A percentile compares a stretch with the other conserved stretches of the same genome.
Evolutionary conservation across 1,140 invertebrate genomes (phyloP).

Genomic region (Philotrypesis tridentata): DNA sequence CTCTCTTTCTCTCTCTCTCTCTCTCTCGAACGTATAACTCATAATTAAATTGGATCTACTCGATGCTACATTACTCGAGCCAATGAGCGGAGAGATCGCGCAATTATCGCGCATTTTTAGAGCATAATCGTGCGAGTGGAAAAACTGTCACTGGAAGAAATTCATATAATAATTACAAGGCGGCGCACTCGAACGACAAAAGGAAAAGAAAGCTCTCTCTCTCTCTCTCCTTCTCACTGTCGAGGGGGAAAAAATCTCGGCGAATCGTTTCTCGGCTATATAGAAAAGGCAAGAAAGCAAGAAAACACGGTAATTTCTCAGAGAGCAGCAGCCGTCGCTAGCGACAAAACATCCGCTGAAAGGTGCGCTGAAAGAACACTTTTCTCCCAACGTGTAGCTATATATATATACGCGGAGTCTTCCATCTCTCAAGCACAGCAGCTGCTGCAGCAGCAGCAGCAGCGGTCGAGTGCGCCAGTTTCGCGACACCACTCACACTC

Average conservation of each 20-base stretch:
- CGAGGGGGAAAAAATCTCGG: neutral
- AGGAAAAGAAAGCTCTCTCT: neutral
- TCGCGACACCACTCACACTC: constrained; percentile 5
- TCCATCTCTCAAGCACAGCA: neutral
- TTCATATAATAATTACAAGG: neutral
- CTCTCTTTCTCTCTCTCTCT: too few relatives aligned
- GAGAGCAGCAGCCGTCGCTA: neutral
- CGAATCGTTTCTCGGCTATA: neutral
- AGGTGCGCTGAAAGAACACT: neutral
- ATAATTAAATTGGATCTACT: neutral
- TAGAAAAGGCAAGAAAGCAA: neutral
- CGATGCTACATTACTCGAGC: neutral
- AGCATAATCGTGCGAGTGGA: too few relatives aligned
- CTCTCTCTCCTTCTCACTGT: too few relatives aligned
- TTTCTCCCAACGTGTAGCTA: neutral
- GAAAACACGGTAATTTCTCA: neutral
- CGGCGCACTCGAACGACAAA: neutral
- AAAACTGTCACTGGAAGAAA: too few relatives aligned
- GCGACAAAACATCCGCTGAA: neutral
- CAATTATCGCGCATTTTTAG: too few relatives aligned
- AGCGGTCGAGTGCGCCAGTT: constrained; percentile 15
- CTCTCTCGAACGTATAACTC: neutral
- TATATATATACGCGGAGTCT: neutral
- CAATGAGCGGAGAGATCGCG: neutral
- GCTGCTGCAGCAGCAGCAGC: neutral